phyloP scores from a whole-genome alignment of 2,797 vertebrate species.

The Sciurus vulgaris region DNA sequence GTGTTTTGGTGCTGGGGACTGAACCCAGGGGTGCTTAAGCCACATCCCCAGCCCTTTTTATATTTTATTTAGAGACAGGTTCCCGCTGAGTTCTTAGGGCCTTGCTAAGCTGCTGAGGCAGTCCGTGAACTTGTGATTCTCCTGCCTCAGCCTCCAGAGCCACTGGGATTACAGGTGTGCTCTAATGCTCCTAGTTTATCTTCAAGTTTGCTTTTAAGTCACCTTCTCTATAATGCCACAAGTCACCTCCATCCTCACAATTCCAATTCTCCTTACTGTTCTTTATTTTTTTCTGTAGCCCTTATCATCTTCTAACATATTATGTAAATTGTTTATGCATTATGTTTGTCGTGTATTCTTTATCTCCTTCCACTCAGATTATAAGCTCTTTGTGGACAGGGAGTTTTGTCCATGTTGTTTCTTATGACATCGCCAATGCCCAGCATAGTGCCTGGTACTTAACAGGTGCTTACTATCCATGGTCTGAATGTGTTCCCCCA shows the following conservation, averaged over 20 bases:
- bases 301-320: not conserved
- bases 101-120: too few species aligned
- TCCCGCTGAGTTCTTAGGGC: too few species aligned
- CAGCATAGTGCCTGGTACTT: not conserved
- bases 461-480: not conserved
- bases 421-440: not conserved
- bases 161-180: too few species aligned
- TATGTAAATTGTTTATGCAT: not conserved
- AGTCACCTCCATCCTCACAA: not conserved
- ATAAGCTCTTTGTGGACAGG: not conserved
- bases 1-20: too few species aligned
- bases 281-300: not conserved
- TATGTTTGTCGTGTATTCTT: not conserved
- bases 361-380: not conserved
- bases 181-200: not conserved
- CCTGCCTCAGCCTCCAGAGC: too few species aligned
- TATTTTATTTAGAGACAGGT: too few species aligned
- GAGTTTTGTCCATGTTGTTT: not conserved
- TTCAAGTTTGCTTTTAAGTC: conserved; percentile 32
- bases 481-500: not conserved
- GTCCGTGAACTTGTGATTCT: too few species aligned
- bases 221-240: not conserved
- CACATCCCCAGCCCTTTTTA: too few species aligned
- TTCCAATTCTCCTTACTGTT: not conserved
- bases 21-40: too few species aligned